Conservation (phyloP, 2,888 invertebrate species). For the Gari tellinella region DNA sequence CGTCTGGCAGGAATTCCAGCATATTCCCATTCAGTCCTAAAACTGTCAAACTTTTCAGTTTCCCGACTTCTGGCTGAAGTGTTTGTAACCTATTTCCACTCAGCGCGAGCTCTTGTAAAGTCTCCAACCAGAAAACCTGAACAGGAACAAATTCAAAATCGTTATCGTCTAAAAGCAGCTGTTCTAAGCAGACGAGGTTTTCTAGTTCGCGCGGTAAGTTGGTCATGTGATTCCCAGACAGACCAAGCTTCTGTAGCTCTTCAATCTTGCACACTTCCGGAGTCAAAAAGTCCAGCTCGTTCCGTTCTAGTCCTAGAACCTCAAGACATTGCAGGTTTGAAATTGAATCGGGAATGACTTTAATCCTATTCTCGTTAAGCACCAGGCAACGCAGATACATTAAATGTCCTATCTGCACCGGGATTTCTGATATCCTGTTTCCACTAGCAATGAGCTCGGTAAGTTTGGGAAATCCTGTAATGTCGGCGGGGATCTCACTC, state of each 20-base stretch:
- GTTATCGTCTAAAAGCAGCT: slow-evolving; percentile 79
- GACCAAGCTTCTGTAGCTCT: slow-evolving; percentile 71
- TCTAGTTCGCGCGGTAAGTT: slow-evolving; percentile 80
- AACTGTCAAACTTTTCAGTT: slow-evolving; percentile 71
- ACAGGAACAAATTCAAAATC: slow-evolving; percentile 81
- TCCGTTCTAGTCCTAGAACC: slow-evolving; percentile 77
- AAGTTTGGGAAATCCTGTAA: slow-evolving; percentile 66
- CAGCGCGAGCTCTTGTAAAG: slow-evolving; percentile 76
- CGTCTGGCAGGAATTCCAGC: slow-evolving; percentile 73
- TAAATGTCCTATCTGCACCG: slow-evolving; percentile 71
- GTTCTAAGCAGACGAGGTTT: slow-evolving; percentile 73
- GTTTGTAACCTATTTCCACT: slow-evolving; percentile 76
- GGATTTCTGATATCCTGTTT: slow-evolving; percentile 73
- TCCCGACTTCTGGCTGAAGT: slow-evolving; percentile 74
- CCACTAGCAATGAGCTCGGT: slow-evolving; percentile 72
- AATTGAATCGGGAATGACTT: slow-evolving; percentile 72
- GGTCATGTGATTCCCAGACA: slow-evolving; percentile 80
- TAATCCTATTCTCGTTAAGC: slow-evolving; percentile 77
- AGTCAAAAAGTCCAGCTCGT: slow-evolving; percentile 75
- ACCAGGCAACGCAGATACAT: slow-evolving; percentile 67
- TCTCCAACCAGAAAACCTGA: slow-evolving; percentile 77
- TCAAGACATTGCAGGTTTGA: slow-evolving; percentile 71
- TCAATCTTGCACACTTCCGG: slow-evolving; percentile 79
- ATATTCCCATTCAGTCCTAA: slow-evolving; percentile 79
- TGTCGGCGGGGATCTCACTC: slow-evolving; percentile 67